These are phyloP conservation scores for Pristionchus exspectatus DNA, from an alignment of 2,888 invertebrate genomes.

Conservation along the genomic window DNA sequence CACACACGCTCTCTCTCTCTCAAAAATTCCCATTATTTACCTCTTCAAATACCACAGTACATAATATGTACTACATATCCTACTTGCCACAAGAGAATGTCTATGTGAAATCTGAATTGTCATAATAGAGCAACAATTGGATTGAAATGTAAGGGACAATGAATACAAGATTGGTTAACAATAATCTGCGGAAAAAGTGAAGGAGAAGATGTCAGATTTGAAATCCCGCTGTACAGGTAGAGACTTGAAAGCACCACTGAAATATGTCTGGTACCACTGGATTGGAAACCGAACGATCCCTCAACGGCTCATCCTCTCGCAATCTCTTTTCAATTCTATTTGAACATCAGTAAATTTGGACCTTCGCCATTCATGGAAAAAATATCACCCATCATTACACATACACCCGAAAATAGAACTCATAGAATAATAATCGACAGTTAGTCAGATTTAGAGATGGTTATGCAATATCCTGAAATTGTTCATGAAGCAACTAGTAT, in stretches of 20 bases:
- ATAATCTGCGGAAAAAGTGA: too few relatives aligned
- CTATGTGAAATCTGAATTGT: not conserved
- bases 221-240: too few relatives aligned
- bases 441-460: slow-evolving; percentile 10
- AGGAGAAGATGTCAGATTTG: too few relatives aligned
- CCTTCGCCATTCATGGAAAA: not conserved
- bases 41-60: not conserved
- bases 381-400: not conserved
- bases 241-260: not conserved
- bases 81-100: not conserved
- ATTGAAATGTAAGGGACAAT: not conserved
- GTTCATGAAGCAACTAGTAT: not conserved
- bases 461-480: not conserved
- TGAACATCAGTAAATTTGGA: not conserved
- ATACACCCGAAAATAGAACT: slow-evolving; percentile 30
- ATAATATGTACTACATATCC: too few relatives aligned
- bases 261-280: not conserved
- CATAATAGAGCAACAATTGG: not conserved
- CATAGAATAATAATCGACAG: slow-evolving; percentile 13
- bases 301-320: not conserved
- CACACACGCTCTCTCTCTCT: not conserved
- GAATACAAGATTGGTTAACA: not conserved
- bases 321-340: not conserved
- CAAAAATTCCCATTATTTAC: not conserved
- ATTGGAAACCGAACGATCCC: not conserved